phyloP scores from a whole-genome alignment of 2,888 invertebrate genomes.

The Nemoura dubitans region DNA sequence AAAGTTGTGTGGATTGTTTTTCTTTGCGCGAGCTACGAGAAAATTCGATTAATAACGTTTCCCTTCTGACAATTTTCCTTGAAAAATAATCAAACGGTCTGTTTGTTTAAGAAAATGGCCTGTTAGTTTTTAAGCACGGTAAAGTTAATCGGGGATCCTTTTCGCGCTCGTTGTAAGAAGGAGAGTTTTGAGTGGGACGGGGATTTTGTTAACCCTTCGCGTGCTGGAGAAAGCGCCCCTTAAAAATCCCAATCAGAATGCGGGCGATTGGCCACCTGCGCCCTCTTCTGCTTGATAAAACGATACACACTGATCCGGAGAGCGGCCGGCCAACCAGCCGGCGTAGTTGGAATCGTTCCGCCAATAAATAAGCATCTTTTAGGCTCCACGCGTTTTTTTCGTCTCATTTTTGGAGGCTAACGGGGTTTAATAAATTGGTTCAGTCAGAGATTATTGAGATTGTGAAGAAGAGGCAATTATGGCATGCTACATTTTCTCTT shows the following conservation, averaged over 20 bases:
- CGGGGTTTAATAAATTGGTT: too few relatives aligned
- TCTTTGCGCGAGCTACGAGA: background rate
- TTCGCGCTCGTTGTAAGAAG: too few relatives aligned
- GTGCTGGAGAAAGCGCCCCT: background rate
- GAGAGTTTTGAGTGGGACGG: too few relatives aligned
- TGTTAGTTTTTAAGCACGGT: background rate
- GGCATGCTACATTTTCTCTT: too few relatives aligned
- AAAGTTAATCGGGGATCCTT: background rate
- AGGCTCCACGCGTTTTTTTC: background rate
- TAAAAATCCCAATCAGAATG: background rate
- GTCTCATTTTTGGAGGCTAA: too few relatives aligned
- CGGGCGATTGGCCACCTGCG: background rate
- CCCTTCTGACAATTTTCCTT: background rate
- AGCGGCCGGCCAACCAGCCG: background rate
- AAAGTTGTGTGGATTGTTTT: conserved; percentile 2
- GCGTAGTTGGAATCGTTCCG: background rate
- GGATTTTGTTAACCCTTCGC: background rate
- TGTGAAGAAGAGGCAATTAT: too few relatives aligned
- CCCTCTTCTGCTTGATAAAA: background rate
- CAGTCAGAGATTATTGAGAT: too few relatives aligned
- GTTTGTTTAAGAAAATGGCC: background rate
- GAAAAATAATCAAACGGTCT: background rate
- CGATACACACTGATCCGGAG: background rate
- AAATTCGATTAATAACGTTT: background rate
- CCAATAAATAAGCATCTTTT: background rate